phyloP scores from a whole-genome alignment of 1,140 invertebrate genomes.

The Bombyx mori region ASM3026992v2 NC_085134.1:3479001-3479500 shows the following conservation, averaged over 20 bases:
- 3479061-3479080: constrained; percentile 63
- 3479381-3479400: too few relatives aligned
- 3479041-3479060: constrained; percentile 31
- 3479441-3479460: too few relatives aligned
- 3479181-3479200: constrained; percentile 26
- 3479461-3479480: constrained; percentile 16
- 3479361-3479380: too few relatives aligned
- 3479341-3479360: too few relatives aligned
- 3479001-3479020: too few relatives aligned
- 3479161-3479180: constrained; percentile 21
- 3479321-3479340: too few relatives aligned
- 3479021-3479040: background rate
- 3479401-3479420: too few relatives aligned
- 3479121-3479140: constrained; percentile 38
- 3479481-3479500: constrained; percentile 65
- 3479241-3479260: background rate
- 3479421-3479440: too few relatives aligned
- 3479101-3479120: constrained; percentile 49
- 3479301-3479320: too few relatives aligned
- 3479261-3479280: too few relatives aligned
- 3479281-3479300: too few relatives aligned
- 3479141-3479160: constrained; percentile 37
- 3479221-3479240: too few relatives aligned
- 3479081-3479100: constrained; percentile 41
- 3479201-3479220: constrained; percentile 30